Evolutionary conservation across 2,113 vertebrate species (phyloP), one percentile per base, ranked within the genome.

Genomic region (Phaetusa simplex): DNA sequence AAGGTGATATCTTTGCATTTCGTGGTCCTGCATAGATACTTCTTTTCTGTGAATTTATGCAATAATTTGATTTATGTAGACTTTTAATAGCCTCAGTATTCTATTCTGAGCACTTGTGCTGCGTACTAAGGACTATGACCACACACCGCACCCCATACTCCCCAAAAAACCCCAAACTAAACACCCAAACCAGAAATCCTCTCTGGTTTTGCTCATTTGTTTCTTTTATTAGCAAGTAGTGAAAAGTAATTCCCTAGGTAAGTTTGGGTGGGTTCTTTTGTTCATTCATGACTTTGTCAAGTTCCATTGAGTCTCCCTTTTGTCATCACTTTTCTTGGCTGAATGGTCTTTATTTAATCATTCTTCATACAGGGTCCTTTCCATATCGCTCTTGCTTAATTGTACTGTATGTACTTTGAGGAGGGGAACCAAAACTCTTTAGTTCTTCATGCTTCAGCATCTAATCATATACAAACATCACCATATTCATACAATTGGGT

Each of bases 131-230:
- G 42, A 18, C 84, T 92, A 26, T 61, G 20, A 45, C 10, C 14
- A 14, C 7, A 36, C 17, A 20, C 3, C 4, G 20, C 14, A 14
- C 7, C 6, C 6, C 7, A 27, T 12, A 14, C 12, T 4, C 14
- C 7, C 11, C 8, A 17, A 32, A 21, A 18, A 23, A 2, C 8
- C 47, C 26, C 32, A 47, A 66, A n/a, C 18, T 55, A 42, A 77
- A 17, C 14, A 47, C 26, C 56, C 49, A 72, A 78, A 11, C 17
- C 10, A 29, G 14, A 83, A 61, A 42, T 74, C 24, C 32, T n/a
- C 1, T 22, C 36, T 80, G 29, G 24, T 87, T 66, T 58, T 65
- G 17, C 27, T 74, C 1, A 0, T 8, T 92, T 86, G 14, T 22
- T 81, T 78, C 14, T 92, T 88, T 49, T 50, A 30, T 72, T 53